Evolutionary conservation across 2,113 vertebrate species (phyloP), one percentile per base, ranked within the genome.

Genomic region (Syngnathus scovelli): DNA sequence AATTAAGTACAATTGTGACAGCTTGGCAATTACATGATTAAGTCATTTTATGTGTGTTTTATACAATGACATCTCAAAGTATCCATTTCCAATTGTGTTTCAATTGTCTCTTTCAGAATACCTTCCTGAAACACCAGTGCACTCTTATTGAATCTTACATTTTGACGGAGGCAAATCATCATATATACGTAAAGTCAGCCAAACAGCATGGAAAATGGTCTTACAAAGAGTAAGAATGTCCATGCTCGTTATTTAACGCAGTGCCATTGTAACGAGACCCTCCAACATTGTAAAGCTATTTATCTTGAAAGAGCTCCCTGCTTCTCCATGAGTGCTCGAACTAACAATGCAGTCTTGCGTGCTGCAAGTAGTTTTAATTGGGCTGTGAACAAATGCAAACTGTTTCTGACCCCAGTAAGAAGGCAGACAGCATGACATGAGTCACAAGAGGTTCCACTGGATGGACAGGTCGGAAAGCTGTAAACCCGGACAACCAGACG

Each of bases 401-500:
- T 83, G 72, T 78, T 83, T 39, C 72, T 85, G 72, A 89, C 84
- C 78, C 78, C 43, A 73, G 60, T 77, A 75, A 77, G 70, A 64
- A 82, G 79, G 80, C 82, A 81, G 75, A 71, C 70, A 72, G 79
- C 74, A 62, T 69, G 69, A 60, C 33, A 6, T 64, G 33, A 69
- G 72, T 81, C 77, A 71, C 69, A 56, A 61, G 77, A 68, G 84
- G 83, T 71, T 68, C 64, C 70, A 46, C 0, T 63, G 75, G 71
- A 86, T 68, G 74, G 80, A 82, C 77, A 75, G 68, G 71, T 33
- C 62, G 83, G 79, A 82, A 85, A 80, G 27, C 73, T 68, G 76
- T 78, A 88, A 86, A 86, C 74, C 72, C 76, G 66, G 71, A 87
- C 83, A 70, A 87, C 77, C 80, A 65, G 86, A 83, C 87, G 86